These are phyloP conservation scores for Ctenodactylus gundi DNA, from an alignment of 2,113 vertebrate genomes.

Conservation along the genomic window DNA sequence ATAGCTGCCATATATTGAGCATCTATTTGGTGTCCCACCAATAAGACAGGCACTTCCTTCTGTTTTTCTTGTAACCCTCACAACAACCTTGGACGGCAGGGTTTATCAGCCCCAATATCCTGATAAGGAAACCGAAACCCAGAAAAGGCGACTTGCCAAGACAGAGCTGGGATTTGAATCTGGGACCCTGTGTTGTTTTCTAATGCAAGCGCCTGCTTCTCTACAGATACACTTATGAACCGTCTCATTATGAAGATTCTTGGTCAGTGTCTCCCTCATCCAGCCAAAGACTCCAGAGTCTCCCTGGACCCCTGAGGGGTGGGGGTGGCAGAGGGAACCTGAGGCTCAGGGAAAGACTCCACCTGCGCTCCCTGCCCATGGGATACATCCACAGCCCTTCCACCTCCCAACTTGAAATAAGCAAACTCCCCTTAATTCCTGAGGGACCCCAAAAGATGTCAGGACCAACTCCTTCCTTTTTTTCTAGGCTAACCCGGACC, in stretches of 20 bases:
- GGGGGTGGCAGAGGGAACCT: not conserved
- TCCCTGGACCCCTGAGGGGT: not conserved
- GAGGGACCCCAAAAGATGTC: not conserved
- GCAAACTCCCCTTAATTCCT: not conserved
- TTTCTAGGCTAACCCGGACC: not conserved
- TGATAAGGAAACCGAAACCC: not conserved
- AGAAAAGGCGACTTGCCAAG: not conserved
- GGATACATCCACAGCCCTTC: not conserved
- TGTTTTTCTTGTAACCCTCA: not conserved
- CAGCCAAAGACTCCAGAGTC: not conserved
- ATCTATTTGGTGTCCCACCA: not conserved
- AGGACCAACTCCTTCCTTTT: not conserved
- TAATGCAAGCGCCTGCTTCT: not conserved
- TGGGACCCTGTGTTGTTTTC: not conserved
- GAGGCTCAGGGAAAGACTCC: not conserved
- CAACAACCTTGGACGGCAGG: not conserved
- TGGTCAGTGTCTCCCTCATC: not conserved
- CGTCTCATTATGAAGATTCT: not conserved
- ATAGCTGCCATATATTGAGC: not conserved
- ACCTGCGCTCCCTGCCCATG: not conserved
- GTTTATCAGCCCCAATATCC: not conserved
- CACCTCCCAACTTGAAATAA: not conserved
- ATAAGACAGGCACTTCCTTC: too few relatives aligned
- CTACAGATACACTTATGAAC: not conserved
- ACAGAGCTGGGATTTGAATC: not conserved